Evolutionary conservation across 2,888 invertebrate species (phyloP), one percentile per base, ranked within the genome.

Genomic region (Heliconius cydno): DNA sequence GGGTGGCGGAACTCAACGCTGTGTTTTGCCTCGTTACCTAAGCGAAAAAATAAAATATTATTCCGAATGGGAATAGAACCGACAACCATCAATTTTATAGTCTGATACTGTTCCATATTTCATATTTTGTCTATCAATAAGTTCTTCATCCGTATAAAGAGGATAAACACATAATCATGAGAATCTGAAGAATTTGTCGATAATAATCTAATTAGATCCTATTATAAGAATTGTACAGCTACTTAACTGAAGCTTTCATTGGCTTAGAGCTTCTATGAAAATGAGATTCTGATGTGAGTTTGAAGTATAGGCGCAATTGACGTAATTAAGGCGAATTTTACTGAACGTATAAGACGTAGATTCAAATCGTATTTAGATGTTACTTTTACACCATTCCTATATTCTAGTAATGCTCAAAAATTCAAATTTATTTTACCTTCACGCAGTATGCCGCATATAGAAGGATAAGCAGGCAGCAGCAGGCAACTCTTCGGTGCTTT

Each of bases 91-190:
- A 3, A 1, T 6, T 60, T 57, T 57, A n/a, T 2, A 60, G 60
- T 60, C 10, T 3, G 22, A 60, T 10, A 41, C 34, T 52, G 19
- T 52, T 52, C 19, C 19, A 19, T 52, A 30, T 67, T 71, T 57
- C 41, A 70, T 77, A 77, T 63, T 76, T 78, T 63, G 67, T 46
- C 7, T 80, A 84, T 85, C 83, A 52, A 52, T 6, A 52, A 84
- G 83, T 85, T 84, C 85, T 85, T 83, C 83, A 84, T 80, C 57
- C 75, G 72, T 81, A 78, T 83, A 82, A 84, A 81, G 82, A 84
- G 82, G 30, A 82, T 84, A 83, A 79, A 83, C 79, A 77, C 81
- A 74, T 79, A 80, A 80, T 84, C 79, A 80, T 79, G 80, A 63
- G 79, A 63, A 70, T 67, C 79, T 41, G 41, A 41, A 41, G 41